Evolutionary conservation across 2,797 vertebrate genomes (phyloP).

Genomic region (Spinus olivaceus): DNA sequence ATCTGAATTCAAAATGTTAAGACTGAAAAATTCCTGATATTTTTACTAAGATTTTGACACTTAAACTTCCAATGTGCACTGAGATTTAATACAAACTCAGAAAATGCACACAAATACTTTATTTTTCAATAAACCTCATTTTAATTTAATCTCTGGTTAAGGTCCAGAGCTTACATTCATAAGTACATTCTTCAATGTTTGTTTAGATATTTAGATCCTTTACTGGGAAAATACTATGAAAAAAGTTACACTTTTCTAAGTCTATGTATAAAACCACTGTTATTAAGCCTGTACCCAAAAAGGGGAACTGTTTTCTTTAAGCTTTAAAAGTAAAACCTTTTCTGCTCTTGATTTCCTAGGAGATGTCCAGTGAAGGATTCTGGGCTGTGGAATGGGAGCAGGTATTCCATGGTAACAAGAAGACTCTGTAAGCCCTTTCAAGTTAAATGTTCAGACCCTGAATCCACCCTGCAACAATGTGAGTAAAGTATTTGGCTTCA

Average conservation of each 20-base stretch:
- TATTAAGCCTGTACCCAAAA: background rate
- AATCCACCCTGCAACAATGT: background rate
- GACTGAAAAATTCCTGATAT: background rate
- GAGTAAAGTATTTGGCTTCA: background rate
- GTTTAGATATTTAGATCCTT: background rate
- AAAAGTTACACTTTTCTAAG: background rate
- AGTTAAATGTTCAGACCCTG: background rate
- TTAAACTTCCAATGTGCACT: background rate
- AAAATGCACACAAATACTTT: background rate
- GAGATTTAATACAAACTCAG: background rate
- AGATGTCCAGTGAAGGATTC: background rate
- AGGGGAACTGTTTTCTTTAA: background rate
- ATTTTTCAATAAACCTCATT: background rate
- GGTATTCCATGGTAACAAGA: background rate
- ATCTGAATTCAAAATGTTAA: background rate
- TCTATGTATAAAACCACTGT: background rate
- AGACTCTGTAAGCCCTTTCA: background rate
- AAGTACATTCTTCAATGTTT: background rate
- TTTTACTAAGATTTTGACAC: background rate
- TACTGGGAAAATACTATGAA: background rate
- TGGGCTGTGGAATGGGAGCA: background rate
- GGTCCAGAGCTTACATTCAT: background rate
- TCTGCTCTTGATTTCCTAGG: background rate
- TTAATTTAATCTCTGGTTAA: background rate
- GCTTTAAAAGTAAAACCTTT: background rate